Evolutionary conservation across 2,797 vertebrate species (phyloP).

Genomic region (Harpagifer antarcticus): DNA sequence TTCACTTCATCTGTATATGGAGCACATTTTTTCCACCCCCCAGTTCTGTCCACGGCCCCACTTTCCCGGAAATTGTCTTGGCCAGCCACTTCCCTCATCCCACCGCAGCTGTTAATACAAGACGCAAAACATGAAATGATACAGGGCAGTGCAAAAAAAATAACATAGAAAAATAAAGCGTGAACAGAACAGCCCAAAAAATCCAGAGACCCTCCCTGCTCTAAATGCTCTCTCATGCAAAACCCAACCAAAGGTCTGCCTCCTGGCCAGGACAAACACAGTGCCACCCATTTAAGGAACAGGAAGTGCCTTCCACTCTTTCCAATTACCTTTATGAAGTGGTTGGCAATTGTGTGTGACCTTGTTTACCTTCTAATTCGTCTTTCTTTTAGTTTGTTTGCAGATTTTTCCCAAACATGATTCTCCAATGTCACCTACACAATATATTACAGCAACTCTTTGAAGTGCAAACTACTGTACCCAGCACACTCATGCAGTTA

Average conservation of each 20-base stretch:
- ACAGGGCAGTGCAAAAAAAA: conserved; percentile 54
- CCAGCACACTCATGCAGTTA: neutral
- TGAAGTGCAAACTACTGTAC: neutral
- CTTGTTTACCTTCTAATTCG: neutral
- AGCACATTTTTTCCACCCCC: neutral
- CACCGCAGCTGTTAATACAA: conserved; percentile 81
- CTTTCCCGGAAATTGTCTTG: conserved; percentile 66
- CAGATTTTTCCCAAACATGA: neutral
- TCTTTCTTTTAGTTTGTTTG: neutral
- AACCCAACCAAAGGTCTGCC: conserved; percentile 40
- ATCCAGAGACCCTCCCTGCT: conserved; percentile 62
- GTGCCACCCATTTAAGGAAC: conserved; percentile 49
- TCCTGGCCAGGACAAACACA: conserved; percentile 73
- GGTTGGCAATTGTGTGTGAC: neutral
- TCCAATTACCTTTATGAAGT: conserved; percentile 27
- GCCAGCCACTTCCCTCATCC: conserved; percentile 56
- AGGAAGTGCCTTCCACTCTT: conserved; percentile 9
- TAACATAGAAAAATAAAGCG: conserved; percentile 65
- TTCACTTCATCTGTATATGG: neutral
- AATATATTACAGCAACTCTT: neutral
- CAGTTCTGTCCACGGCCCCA: conserved; percentile 39
- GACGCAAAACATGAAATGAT: conserved; percentile 68
- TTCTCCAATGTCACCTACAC: neutral
- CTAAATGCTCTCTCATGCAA: conserved; percentile 61
- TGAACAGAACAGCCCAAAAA: conserved; percentile 54